phyloP scores from a whole-genome alignment of 2,888 invertebrate species.

The Nomada goodeniana region DNA sequence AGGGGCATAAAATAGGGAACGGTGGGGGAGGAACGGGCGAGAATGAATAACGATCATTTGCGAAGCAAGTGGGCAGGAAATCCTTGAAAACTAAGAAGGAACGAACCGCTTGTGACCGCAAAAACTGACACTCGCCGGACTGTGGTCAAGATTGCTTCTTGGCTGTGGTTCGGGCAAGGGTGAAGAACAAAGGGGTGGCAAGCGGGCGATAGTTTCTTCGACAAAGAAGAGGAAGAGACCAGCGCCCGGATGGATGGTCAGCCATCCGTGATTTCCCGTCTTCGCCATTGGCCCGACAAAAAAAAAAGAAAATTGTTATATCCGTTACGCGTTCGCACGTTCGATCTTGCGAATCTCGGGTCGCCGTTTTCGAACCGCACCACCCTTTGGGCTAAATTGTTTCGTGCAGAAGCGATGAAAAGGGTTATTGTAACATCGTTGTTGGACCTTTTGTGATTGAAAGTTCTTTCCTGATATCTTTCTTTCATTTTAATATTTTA shows the following conservation, averaged over 20 bases:
- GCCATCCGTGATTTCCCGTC: slow-evolving; percentile 75
- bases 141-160: slow-evolving; percentile 65
- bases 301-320: slow-evolving; percentile 35
- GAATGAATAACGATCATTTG: slow-evolving; percentile 34
- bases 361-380: neutral
- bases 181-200: slow-evolving; percentile 56
- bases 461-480: neutral
- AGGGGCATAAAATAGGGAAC: neutral
- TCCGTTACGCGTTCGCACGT: slow-evolving; percentile 53
- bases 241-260: slow-evolving; percentile 75
- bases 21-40: neutral
- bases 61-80: slow-evolving; percentile 57
- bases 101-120: slow-evolving; percentile 57
- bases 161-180: slow-evolving; percentile 32
- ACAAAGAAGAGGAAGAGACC: slow-evolving; percentile 59
- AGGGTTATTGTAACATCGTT: too few relatives aligned
- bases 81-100: slow-evolving; percentile 47
- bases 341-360: slow-evolving; percentile 13
- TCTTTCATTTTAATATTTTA: too few relatives aligned
- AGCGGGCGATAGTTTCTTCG: slow-evolving; percentile 37
- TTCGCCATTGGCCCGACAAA: slow-evolving; percentile 29
- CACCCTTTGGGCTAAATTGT: neutral
- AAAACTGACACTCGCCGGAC: slow-evolving; percentile 59
- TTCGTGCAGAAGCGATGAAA: neutral
- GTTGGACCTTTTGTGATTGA: neutral